Evolutionary conservation across 2,888 invertebrate genomes (phyloP), one percentile per base, ranked within the genome.

Genomic region (Ypsolopha sequella): DNA sequence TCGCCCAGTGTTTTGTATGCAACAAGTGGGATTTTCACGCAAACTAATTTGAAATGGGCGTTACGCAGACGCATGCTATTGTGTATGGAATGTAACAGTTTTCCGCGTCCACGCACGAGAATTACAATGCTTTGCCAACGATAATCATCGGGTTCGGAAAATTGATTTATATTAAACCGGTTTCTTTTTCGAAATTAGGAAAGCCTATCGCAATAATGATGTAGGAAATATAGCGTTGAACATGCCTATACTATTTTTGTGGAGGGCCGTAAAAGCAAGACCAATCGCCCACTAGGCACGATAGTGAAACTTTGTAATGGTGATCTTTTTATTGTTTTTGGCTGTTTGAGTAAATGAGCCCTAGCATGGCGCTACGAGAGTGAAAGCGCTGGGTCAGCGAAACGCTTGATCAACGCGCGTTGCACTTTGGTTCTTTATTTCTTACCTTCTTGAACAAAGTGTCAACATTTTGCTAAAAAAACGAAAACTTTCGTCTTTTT

Each of bases 321-420:
- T 45, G n/a, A 45, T 34, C 6, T 6, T 34, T 39, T 6, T 11
- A 39, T 24, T 24, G 24, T 24, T 24, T 24, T 24, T 24, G 39
- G 10, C 39, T 39, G 10, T 1, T 44, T 13, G 14, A 13, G 47
- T 36, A 49, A 41, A 51, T 45, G 6, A 45, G 45, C 51, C 45
- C 45, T 46, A 50, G 34, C 51, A 49, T 51, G 53, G 52, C 51
- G 53, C 63, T 60, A 24, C 24, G 65, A 77, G 67, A 80, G 82
- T 80, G 80, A 82, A 82, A 82, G 79, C 24, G 24, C 24, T 24
- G 24, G 24, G 71, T 69, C 58, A 34, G n/a, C 4, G 65, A 62
- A 68, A 76, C 76, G 79, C 65, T 77, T 66, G 68, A 76, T 71
- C 72, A 73, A 65, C 71, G 72, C 65, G 62, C 71, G 70, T 68